Conservation (phyloP, 2,888 invertebrate genomes). For the Diabrotica balteata region DNA sequence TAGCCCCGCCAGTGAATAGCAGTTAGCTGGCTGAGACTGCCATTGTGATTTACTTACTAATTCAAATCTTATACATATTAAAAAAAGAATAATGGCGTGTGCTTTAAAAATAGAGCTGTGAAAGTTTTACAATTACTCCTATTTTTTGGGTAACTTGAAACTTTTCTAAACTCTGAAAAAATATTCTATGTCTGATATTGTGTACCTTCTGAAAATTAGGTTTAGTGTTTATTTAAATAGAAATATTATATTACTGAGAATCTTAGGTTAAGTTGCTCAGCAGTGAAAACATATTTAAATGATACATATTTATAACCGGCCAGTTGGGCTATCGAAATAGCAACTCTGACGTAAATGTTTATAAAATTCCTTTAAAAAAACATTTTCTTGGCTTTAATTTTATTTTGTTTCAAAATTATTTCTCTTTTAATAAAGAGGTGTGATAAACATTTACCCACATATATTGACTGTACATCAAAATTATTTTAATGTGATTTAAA, state of each 20-base stretch:
- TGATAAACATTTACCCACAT: neutral
- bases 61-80: conserved; percentile 44
- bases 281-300: conserved; percentile 47
- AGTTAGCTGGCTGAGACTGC: conserved; percentile 37
- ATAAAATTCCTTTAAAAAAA: conserved; percentile 1
- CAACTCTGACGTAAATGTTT: conserved; percentile 17
- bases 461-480: conserved; percentile 27
- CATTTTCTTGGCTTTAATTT: conserved; percentile 5
- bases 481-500: neutral
- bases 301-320: conserved; percentile 22
- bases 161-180: conserved; percentile 35
- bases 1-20: conserved; percentile 26
- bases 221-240: conserved; percentile 56
- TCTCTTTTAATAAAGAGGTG: conserved; percentile 20
- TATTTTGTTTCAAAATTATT: conserved; percentile 5
- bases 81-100: conserved; percentile 51
- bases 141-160: conserved; percentile 27
- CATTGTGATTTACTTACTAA: conserved; percentile 57
- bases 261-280: conserved; percentile 53
- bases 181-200: conserved; percentile 59
- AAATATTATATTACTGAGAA: conserved; percentile 47
- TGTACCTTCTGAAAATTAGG: conserved; percentile 57
- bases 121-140: conserved; percentile 34
- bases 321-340: conserved; percentile 11
- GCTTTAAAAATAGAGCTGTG: conserved; percentile 50